Conservation (phyloP, 2,888 invertebrate genomes). For the Polydrusus tereticollis region DNA sequence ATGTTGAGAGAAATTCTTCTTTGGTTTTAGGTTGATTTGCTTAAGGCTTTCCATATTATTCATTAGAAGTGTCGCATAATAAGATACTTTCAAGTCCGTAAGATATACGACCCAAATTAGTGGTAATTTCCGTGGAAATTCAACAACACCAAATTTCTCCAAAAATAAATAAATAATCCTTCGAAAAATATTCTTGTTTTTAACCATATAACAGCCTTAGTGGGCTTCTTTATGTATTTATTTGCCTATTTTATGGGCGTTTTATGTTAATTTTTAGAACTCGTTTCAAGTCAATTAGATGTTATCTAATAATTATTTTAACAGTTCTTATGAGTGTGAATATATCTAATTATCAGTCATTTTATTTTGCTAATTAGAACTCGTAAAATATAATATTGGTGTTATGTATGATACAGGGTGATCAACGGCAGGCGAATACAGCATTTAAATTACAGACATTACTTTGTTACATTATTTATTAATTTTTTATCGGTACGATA, state of each 20-base stretch:
- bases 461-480: too few species aligned
- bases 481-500: too few species aligned
- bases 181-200: background rate
- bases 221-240: background rate
- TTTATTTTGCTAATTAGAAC: background rate
- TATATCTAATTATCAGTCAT: background rate
- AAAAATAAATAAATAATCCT: background rate
- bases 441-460: too few species aligned
- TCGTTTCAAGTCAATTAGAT: slow-evolving; percentile 13
- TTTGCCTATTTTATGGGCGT: background rate
- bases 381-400: background rate
- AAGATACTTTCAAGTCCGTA: too few species aligned
- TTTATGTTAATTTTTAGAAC: slow-evolving; percentile 1
- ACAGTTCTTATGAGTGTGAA: slow-evolving; percentile 12
- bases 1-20: too few species aligned
- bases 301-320: background rate
- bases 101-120: too few species aligned
- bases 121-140: too few species aligned
- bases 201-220: background rate
- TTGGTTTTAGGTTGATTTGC: too few species aligned
- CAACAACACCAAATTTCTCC: background rate
- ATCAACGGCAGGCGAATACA: too few species aligned
- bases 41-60: too few species aligned
- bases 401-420: background rate
- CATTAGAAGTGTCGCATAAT: too few species aligned